phyloP scores from a whole-genome alignment of 2,888 invertebrate species.

The Scotopteryx bipunctaria region DNA sequence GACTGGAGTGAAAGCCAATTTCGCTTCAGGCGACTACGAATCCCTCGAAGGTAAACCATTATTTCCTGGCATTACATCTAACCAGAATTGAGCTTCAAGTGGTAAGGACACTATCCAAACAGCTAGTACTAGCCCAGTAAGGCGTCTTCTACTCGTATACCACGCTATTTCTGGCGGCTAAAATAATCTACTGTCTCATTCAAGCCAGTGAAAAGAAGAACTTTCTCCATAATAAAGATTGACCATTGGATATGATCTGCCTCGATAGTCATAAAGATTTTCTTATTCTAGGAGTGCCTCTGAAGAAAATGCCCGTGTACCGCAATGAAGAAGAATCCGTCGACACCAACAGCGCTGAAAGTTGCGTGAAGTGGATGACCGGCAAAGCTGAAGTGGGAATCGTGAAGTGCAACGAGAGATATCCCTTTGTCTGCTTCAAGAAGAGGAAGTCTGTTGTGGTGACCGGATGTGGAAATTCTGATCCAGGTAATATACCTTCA shows the following conservation, averaged over 20 bases:
- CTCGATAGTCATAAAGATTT: too few relatives aligned
- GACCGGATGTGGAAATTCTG: neutral
- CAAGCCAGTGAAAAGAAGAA: too few relatives aligned
- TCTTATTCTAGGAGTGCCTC: slow-evolving; percentile 1
- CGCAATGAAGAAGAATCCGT: neutral
- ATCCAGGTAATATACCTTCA: slow-evolving; percentile 2
- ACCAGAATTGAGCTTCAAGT: too few relatives aligned
- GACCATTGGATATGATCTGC: too few relatives aligned
- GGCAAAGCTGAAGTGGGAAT: neutral
- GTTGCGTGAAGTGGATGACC: slow-evolving; percentile 1
- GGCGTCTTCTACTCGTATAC: too few relatives aligned
- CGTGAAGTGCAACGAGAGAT: neutral
- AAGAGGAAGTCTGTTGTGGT: neutral
- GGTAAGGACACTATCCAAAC: too few relatives aligned
- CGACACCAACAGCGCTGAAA: neutral
- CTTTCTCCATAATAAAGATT: too few relatives aligned
- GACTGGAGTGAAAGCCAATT: slow-evolving; percentile 4
- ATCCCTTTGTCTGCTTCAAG: slow-evolving; percentile 7
- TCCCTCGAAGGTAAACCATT: slow-evolving; percentile 1
- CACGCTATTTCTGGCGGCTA: too few relatives aligned
- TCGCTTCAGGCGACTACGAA: neutral
- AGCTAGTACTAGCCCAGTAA: too few relatives aligned
- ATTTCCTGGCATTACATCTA: neutral
- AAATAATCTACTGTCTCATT: too few relatives aligned
- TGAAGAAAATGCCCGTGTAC: neutral